phyloP scores from a whole-genome alignment of 2,113 vertebrate species.

The Silurus glanis region DNA sequence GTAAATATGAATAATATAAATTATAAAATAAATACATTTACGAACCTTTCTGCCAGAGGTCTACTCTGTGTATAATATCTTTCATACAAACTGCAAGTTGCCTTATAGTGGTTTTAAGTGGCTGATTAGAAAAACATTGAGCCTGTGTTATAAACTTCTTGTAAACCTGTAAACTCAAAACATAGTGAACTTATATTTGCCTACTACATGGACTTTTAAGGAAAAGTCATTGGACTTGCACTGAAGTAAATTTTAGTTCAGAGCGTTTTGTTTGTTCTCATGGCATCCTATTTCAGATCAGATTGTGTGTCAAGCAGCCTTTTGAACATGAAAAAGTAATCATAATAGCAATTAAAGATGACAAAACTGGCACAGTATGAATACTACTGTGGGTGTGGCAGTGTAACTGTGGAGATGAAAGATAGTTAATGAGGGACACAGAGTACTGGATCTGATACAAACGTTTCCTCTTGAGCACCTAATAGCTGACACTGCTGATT shows the following conservation, averaged over 20 bases:
- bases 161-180: not conserved
- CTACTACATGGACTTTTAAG: not conserved
- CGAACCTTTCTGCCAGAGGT: not conserved
- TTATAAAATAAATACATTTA: not conserved
- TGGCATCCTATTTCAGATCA: not conserved
- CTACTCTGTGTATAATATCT: not conserved
- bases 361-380: not conserved
- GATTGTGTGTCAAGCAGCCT: not conserved
- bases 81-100: not conserved
- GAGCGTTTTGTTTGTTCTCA: not conserved
- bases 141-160: no score
- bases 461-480: not conserved
- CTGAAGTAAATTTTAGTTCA: not conserved
- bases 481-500: slow-evolving; percentile 12
- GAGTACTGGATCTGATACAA: not conserved
- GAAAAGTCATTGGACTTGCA: not conserved
- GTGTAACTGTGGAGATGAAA: not conserved
- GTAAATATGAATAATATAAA: not conserved
- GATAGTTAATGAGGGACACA: not conserved
- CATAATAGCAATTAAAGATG: not conserved
- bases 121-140: no score
- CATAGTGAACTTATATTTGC: not conserved
- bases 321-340: not conserved
- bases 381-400: not conserved
- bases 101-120: not conserved